These are phyloP conservation scores for Gnathonemus echidnorhynchus DNA, from an alignment of 2,113 vertebrate species.

Conservation along the genomic window DNA sequence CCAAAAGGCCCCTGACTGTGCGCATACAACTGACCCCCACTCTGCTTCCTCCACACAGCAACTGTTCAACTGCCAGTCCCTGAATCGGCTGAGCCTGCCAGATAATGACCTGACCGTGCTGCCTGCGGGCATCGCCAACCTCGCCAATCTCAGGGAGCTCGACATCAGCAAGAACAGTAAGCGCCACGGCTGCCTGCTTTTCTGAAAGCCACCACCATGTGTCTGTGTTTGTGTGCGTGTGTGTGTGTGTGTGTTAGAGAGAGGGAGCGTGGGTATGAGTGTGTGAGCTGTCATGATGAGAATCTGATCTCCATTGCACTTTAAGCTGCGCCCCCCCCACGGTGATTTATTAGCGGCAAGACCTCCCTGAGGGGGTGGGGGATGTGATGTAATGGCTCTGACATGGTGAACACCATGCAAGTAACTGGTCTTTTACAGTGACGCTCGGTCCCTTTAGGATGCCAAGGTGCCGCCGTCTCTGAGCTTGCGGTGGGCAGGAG, in stretches of 20 bases:
- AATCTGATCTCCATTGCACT: background rate
- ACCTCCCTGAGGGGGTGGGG: background rate
- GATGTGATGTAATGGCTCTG: background rate
- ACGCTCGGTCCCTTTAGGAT: background rate
- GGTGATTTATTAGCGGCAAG: background rate
- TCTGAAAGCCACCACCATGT: background rate
- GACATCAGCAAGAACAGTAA: constrained; percentile 99
- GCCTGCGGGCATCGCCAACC: constrained; percentile 92
- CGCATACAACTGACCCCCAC: background rate
- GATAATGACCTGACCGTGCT: constrained; percentile 93
- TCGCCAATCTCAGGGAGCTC: constrained; percentile 97
- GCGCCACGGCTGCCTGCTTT: constrained; percentile 24
- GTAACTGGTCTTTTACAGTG: background rate
- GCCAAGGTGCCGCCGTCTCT: background rate
- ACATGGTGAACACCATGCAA: background rate
- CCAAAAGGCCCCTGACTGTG: background rate
- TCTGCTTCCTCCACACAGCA: constrained; percentile 64
- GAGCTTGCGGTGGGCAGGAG: background rate
- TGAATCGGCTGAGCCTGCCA: constrained; percentile 93
- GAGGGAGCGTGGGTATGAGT: background rate
- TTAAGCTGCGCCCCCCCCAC: background rate
- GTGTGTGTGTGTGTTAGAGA: background rate
- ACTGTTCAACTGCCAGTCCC: constrained; percentile 98
- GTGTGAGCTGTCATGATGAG: background rate
- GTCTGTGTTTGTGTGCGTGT: background rate